Conservation (phyloP, 2,888 invertebrate species). For the Polydrusus tereticollis region DNA sequence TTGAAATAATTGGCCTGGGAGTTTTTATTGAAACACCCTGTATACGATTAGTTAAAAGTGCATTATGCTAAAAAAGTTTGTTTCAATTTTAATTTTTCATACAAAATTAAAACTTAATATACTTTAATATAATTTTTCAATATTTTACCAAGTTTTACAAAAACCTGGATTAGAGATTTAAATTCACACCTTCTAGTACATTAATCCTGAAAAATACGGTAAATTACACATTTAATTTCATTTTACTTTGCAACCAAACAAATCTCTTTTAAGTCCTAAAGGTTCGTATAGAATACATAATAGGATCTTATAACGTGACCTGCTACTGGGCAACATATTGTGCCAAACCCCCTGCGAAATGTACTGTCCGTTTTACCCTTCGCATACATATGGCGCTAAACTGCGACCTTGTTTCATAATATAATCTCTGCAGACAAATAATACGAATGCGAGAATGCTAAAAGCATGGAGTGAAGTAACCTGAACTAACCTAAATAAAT, state of each 20-base stretch:
- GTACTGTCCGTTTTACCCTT: conserved; percentile 33
- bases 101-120: too few species aligned
- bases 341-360: conserved; percentile 60
- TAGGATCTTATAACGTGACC: conserved; percentile 48
- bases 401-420: conserved; percentile 9
- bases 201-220: background rate
- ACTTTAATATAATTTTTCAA: too few species aligned
- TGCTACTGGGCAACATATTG: conserved; percentile 63
- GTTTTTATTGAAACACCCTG: too few species aligned
- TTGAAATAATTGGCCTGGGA: too few species aligned
- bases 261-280: background rate
- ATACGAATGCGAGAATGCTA: background rate
- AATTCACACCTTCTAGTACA: too few species aligned
- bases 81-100: too few species aligned
- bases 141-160: too few species aligned
- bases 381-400: conserved; percentile 38
- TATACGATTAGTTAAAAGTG: too few species aligned
- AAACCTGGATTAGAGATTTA: too few species aligned
- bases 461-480: too few species aligned
- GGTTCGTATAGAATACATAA: background rate
- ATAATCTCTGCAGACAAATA: conserved; percentile 26
- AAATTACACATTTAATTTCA: background rate
- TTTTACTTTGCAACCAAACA: background rate
- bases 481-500: too few species aligned
- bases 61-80: too few species aligned